phyloP scores from a whole-genome alignment of 2,888 invertebrate genomes.

The Chrysolina haemoptera region DNA sequence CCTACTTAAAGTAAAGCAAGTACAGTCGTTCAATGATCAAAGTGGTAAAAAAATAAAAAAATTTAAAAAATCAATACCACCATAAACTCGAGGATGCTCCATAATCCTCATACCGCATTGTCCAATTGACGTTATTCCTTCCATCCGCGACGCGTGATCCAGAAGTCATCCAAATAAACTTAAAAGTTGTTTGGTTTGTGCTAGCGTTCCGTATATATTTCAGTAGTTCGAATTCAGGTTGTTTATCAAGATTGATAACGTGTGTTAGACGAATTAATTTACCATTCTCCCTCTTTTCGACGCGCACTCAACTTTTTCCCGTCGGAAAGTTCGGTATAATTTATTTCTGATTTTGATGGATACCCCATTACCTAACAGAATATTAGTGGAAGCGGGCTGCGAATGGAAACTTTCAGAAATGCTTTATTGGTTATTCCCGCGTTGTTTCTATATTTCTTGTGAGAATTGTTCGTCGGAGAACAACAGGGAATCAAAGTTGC shows the following conservation, averaged over 20 bases:
- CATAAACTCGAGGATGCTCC: too few species aligned
- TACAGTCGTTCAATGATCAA: too few species aligned
- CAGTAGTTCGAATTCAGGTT: slow-evolving; percentile 51
- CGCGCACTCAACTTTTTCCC: slow-evolving; percentile 34
- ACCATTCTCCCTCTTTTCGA: slow-evolving; percentile 49
- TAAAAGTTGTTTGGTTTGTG: slow-evolving; percentile 42
- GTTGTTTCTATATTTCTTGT: slow-evolving; percentile 40
- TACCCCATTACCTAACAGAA: slow-evolving; percentile 48
- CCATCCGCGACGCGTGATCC: slow-evolving; percentile 6
- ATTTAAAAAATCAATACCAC: too few species aligned
- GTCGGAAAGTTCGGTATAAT: slow-evolving; percentile 45
- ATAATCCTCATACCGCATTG: background rate
- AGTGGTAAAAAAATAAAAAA: too few species aligned
- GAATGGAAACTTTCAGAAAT: slow-evolving; percentile 33
- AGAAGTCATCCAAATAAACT: slow-evolving; percentile 29
- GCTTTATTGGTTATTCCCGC: slow-evolving; percentile 43
- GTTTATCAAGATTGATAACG: slow-evolving; percentile 58
- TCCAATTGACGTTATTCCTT: slow-evolving; percentile 30
- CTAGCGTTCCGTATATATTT: slow-evolving; percentile 12
- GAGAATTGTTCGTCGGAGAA: slow-evolving; percentile 15
- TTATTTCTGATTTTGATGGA: slow-evolving; percentile 53
- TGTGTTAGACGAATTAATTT: slow-evolving; percentile 58
- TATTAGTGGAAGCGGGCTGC: slow-evolving; percentile 36
- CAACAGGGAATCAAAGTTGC: slow-evolving; percentile 45
- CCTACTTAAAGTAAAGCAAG: too few species aligned